A percentile compares a stretch with the other conserved stretches of the same genome.
Conservation (phyloP, 2,797 vertebrate genomes). For the Chelon auratus region DNA sequence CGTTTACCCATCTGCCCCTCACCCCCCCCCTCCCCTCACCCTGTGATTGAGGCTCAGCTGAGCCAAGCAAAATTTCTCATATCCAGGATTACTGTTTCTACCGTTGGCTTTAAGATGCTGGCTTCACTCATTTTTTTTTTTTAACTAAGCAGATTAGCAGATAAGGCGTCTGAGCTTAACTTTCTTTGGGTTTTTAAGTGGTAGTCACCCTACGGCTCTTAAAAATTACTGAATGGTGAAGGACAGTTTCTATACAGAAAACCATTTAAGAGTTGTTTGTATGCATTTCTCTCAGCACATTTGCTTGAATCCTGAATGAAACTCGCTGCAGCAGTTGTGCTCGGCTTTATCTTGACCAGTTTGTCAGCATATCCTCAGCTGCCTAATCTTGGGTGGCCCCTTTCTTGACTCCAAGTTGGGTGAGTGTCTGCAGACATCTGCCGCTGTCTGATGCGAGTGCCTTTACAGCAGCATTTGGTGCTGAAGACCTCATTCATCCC, state of each 20-base stretch:
- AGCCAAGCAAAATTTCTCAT: slow-evolving; percentile 46
- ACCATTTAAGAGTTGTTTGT: background rate
- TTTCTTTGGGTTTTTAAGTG: slow-evolving; percentile 38
- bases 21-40: background rate
- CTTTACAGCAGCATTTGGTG: slow-evolving; percentile 60
- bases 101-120: slow-evolving; percentile 43
- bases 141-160: slow-evolving; percentile 52
- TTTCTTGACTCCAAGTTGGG: slow-evolving; percentile 31
- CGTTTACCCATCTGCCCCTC: background rate
- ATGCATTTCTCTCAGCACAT: background rate
- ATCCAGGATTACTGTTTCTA: slow-evolving; percentile 61
- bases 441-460: slow-evolving; percentile 60
- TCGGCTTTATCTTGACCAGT: slow-evolving; percentile 44
- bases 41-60: slow-evolving; percentile 34
- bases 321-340: background rate
- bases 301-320: background rate
- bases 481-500: slow-evolving; percentile 44
- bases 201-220: too few relatives aligned
- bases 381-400: slow-evolving; percentile 69
- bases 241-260: background rate
- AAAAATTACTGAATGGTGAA: background rate
- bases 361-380: slow-evolving; percentile 16
- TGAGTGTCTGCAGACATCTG: slow-evolving; percentile 67
- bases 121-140: slow-evolving; percentile 18
- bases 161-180: slow-evolving; percentile 17